Evolutionary conservation across 1,140 invertebrate species (phyloP), one percentile per base, ranked within the genome.

Genomic region (Propsilocerus akamusi): DNA sequence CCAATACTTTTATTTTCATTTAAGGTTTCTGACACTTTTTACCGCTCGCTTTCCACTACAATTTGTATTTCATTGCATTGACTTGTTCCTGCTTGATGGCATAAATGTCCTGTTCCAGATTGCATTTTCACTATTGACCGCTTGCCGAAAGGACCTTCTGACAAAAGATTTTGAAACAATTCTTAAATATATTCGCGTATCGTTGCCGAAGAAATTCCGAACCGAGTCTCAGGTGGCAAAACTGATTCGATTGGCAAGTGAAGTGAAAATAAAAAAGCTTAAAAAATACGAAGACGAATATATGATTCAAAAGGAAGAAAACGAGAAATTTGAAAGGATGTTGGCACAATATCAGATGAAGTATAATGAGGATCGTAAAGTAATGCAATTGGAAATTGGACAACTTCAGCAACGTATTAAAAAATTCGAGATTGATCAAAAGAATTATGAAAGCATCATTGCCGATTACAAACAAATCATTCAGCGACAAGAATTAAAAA

Each of bases 21-120:
- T n/a, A n/a, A n/a, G n/a, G n/a, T 98, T 99, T 72, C 78, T 99
- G 22, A 99, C 96, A 0, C 70, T 99, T 11, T 99, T 96, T 69
- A 99, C 96, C 3, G 94, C 96, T 12, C 86, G 97, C 62, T 99
- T 99, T 70, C 96, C 96, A 3, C 71, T 99, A 1, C 89, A 86
- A 63, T 83, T 98, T 65, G 97, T 99, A 11, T 99, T 97, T 70
- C 89, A 93, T 62, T 96, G 99, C 51, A 71, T 99, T 20, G 96
- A 99, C 62, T 78, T 99, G 26, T 98, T 97, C 66, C 75, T 99
- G 6, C 71, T 91, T 24, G 85, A 92, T 77, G 93, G 93, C 25
- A 80, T 93, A 53, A 88, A 96, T 59, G 92, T 91, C 0, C 72
- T 99, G 26, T 98, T 98, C 66, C 90, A 96, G 77, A 84, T 99